These are phyloP conservation scores for Kryptolebias ocellatus DNA, from an alignment of 2,797 vertebrate species.

Conservation along the genomic window DNA sequence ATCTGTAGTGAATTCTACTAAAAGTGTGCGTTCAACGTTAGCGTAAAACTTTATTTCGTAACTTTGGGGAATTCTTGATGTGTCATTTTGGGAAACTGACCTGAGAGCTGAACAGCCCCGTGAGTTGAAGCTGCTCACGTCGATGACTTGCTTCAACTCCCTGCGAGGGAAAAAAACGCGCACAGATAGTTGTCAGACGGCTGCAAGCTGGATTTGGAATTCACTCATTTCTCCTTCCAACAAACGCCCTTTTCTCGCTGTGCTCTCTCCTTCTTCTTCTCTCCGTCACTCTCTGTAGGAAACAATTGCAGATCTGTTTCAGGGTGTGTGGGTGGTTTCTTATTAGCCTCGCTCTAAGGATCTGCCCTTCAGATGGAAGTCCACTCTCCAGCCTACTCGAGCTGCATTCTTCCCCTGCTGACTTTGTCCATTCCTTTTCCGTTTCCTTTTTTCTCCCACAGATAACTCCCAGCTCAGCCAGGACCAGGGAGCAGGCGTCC, in stretches of 20 bases:
- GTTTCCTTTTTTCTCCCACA: slow-evolving; percentile 66
- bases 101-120: slow-evolving; percentile 69
- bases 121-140: slow-evolving; percentile 6
- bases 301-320: slow-evolving; percentile 92
- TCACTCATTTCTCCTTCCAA: slow-evolving; percentile 80
- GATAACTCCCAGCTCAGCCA: slow-evolving; percentile 80
- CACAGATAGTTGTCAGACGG: slow-evolving; percentile 58
- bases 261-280: slow-evolving; percentile 52
- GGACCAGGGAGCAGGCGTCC: slow-evolving; percentile 85
- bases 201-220: slow-evolving; percentile 83
- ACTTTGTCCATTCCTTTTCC: slow-evolving; percentile 44
- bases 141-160: slow-evolving; percentile 28
- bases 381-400: slow-evolving; percentile 51
- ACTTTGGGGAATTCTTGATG: slow-evolving; percentile 24
- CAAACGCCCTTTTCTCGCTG: slow-evolving; percentile 60
- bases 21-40: slow-evolving; percentile 1
- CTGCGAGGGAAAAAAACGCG: slow-evolving; percentile 38
- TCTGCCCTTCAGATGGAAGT: slow-evolving; percentile 65
- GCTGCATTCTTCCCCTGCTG: slow-evolving; percentile 59
- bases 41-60: slow-evolving; percentile 11
- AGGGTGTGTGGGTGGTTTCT: slow-evolving; percentile 81
- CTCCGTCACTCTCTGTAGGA: slow-evolving; percentile 65
- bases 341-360: slow-evolving; percentile 65
- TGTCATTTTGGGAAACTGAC: slow-evolving; percentile 55
- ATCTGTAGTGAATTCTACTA: not conserved